Percentiles rank a stretch among this genome's conserved stretches.
Conservation (phyloP, 1,140 invertebrate species). For the Ruditapes philippinarum region DNA sequence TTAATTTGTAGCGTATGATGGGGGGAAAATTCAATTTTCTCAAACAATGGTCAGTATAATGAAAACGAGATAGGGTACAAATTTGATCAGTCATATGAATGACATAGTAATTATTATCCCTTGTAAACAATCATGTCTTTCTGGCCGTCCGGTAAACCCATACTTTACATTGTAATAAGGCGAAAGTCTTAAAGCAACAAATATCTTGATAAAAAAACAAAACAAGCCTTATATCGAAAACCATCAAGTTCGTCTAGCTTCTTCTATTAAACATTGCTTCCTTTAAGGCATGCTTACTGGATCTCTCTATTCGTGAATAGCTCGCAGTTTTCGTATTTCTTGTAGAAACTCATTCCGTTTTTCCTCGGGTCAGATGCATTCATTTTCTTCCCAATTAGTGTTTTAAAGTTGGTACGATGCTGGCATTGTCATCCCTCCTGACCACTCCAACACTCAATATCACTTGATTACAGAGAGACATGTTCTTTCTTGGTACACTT, state of each 20-base stretch:
- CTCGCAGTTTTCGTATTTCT: neutral
- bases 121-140: neutral
- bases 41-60: slow-evolving; percentile 18
- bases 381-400: slow-evolving; percentile 8
- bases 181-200: too few relatives aligned
- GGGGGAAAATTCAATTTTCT: slow-evolving; percentile 23
- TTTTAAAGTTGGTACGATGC: neutral
- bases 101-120: neutral
- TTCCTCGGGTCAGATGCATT: neutral
- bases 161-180: too few relatives aligned
- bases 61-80: neutral
- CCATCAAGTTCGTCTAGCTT: neutral
- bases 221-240: too few relatives aligned
- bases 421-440: neutral
- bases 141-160: too few relatives aligned
- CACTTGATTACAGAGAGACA: too few relatives aligned
- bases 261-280: neutral
- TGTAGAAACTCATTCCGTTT: neutral
- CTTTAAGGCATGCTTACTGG: neutral
- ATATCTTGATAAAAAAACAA: too few relatives aligned
- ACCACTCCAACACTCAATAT: neutral
- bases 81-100: neutral
- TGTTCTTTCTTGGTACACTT: too few relatives aligned
- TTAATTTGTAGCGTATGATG: neutral
- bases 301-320: neutral